Evolutionary conservation across 1,140 invertebrate species (phyloP), one percentile per base, ranked within the genome.

Genomic region (Fragariocoptes setiger): DNA sequence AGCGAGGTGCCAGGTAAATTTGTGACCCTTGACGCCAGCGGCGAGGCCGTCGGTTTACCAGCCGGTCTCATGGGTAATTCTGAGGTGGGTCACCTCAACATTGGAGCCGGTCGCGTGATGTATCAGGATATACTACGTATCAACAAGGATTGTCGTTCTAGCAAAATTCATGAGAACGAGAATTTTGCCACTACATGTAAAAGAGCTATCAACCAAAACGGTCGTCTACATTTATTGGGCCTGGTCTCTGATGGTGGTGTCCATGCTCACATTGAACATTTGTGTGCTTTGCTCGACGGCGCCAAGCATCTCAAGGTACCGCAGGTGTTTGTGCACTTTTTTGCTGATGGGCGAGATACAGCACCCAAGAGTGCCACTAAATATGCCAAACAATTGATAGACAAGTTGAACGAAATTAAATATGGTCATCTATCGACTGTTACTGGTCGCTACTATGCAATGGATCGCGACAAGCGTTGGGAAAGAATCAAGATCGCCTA

Each of bases 41-140:
- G 63, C 12, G 39, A 54, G 16, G 53, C 55, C 17, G 63, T 63
- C 40, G 62, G 62, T 21, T 49, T 63, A 22, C 62, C 60, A 4
- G 56, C 54, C 38, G 60, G 60, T 25, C 48, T 61, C 35, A 62
- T 62, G 60, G 62, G 62, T 5, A 63, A 63, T 41, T 62, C 59
- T 16, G 62, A 63, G 53, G 63, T 65, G 16, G 62, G 62, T 15
- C 62, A 63, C 48, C 45, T 64, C 46, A 65, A 64, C 46, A 61
- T 63, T 43, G 62, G 62, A 14, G 60, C 62, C 39, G 62, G 62
- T 19, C 50, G 62, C 38, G 59, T 63, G 2, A 53, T 65, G 21
- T 62, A 62, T 47, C 62, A 64, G 48, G 59, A 62, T 46, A 63
- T 62, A 41, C 57, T 63, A 16, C 49, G 62, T 8, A 62, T 62